Base-by-base conservation (phyloP, 2,797 vertebrate species). In the Pseudochaenichthys georgianus region DNA sequence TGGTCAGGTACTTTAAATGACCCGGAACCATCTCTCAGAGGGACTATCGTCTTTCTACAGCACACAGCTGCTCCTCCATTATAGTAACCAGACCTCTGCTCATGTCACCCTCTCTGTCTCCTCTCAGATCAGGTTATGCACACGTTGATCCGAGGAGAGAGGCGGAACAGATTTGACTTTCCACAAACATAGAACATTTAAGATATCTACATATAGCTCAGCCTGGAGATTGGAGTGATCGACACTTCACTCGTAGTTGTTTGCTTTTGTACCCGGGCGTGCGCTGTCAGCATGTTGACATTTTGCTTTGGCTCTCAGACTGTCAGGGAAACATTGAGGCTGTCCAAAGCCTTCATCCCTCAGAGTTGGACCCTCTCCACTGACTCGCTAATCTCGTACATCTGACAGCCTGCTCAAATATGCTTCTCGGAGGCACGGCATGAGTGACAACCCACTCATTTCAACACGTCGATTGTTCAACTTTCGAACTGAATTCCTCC, bases 331-430 rank as follows among this genome's bases (percentile, higher is more conserved):
- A 65, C 57, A 15, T 65, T 52, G 50, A 82, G 52, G 73, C 15
- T 21, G 66, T 70, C 68, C 68, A 50, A 46, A 82, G 70, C 78
- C 81, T 51, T 85, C 73, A 64, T 81, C 77, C 66, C 23, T 70
- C 73, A 70, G 64, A 81, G 66, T 23, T 80, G 83, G 82, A 88
- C 52, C 66, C 78, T 84, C 80, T 84, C 62, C 84, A 72, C 68
- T 76, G 64, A 84, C 72, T 77, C 46, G 1, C 75, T 92, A 86
- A 94, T 92, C 88, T 86, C 70, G 77, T 88, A 75, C 89, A 92
- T 91, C 89, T 89, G 79, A 83, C 72, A 86, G 81, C 65, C 48
- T 72, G 75, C 70, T 75, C 67, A 91, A 89, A 92, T 85, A 82
- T 73, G 84, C 90, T 84, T 86, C 67, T 76, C 55, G 3, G 70